Conservation (phyloP, 2,888 invertebrate genomes). For the Xiphydria camelus region DNA sequence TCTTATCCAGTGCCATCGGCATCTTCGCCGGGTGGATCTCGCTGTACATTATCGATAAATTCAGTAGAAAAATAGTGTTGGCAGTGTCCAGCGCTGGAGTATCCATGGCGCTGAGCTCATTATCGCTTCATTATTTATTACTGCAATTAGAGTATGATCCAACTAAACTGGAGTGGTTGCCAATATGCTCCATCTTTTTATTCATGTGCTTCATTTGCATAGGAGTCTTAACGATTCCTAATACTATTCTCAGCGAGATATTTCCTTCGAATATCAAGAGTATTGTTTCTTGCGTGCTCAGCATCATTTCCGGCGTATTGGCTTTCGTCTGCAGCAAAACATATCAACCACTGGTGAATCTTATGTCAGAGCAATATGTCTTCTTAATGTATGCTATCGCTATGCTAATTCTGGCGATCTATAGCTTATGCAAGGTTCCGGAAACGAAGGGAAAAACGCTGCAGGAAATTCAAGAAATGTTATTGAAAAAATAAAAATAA, state of each 20-base stretch:
- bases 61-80: slow-evolving; percentile 42
- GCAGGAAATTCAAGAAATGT: slow-evolving; percentile 42
- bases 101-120: slow-evolving; percentile 19
- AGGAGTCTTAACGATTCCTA: slow-evolving; percentile 32
- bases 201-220: slow-evolving; percentile 31
- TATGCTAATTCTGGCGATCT: slow-evolving; percentile 28
- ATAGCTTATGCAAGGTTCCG: slow-evolving; percentile 31
- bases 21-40: slow-evolving; percentile 35
- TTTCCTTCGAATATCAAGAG: slow-evolving; percentile 38
- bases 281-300: slow-evolving; percentile 31
- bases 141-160: slow-evolving; percentile 29
- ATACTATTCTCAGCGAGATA: slow-evolving; percentile 32
- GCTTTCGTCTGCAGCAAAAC: slow-evolving; percentile 29
- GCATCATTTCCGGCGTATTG: slow-evolving; percentile 22
- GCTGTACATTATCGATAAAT: slow-evolving; percentile 42
- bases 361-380: slow-evolving; percentile 28
- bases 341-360: slow-evolving; percentile 32
- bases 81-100: slow-evolving; percentile 34
- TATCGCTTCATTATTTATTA: slow-evolving; percentile 37
- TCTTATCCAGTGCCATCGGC: slow-evolving; percentile 36
- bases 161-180: slow-evolving; percentile 32
- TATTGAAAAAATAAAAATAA: no score
- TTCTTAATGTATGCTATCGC: slow-evolving; percentile 36
- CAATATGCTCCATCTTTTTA: slow-evolving; percentile 30
- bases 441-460: slow-evolving; percentile 49